A percentile compares a stretch with the other conserved stretches of the same genome.
phyloP scores from a whole-genome alignment of 2,797 vertebrate species.

The Loris lydekkerianus region DNA sequence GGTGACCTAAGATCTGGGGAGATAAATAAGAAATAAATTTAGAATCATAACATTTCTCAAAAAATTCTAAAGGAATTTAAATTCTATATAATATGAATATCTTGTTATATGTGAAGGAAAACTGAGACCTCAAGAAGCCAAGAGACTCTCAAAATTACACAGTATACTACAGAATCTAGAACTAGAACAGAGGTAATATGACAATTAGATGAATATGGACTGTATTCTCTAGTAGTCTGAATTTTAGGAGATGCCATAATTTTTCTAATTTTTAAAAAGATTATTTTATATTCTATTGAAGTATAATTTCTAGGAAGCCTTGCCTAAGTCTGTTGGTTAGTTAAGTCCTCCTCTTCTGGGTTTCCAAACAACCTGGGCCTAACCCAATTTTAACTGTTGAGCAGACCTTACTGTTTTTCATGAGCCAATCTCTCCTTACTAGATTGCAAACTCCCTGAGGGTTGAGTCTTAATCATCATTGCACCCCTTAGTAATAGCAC shows the following conservation, averaged over 20 bases:
- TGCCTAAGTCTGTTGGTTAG: conserved; percentile 3
- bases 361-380: background rate
- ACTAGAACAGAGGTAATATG: background rate
- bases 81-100: conserved; percentile 23
- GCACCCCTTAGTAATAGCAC: background rate
- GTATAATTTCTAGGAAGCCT: conserved; percentile 11
- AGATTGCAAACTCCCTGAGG: background rate
- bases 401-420: background rate
- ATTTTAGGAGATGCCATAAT: background rate
- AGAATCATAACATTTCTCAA: conserved; percentile 21
- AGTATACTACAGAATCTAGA: background rate
- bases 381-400: conserved; percentile 22
- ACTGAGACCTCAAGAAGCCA: background rate
- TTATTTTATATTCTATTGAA: conserved; percentile 18
- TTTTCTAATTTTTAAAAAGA: conserved; percentile 27
- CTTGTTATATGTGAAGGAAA: background rate
- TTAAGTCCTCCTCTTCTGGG: background rate
- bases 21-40: conserved; percentile 30
- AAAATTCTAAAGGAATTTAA: background rate
- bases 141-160: background rate
- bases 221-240: background rate
- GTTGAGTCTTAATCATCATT: background rate
- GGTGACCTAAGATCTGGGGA: background rate
- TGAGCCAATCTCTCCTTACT: background rate
- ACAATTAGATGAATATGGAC: background rate